Evolutionary conservation across 1,140 invertebrate species (phyloP).

Genomic region (Platyscapa corneri): DNA sequence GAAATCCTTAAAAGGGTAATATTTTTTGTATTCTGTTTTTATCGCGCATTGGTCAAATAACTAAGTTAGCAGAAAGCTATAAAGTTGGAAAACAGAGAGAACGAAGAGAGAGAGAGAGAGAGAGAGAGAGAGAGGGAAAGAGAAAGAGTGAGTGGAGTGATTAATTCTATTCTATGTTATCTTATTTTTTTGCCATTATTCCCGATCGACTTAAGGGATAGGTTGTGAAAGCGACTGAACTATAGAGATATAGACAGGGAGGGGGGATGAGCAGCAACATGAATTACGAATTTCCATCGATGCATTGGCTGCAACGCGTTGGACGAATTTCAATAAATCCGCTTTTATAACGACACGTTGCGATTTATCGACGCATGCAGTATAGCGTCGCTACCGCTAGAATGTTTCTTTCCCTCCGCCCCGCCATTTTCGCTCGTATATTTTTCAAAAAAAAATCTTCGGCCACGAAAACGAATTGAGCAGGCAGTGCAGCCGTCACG

Average conservation of each 20-base stretch:
- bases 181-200: background rate
- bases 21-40: no score
- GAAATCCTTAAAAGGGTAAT: no score
- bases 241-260: background rate
- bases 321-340: constrained; percentile 51
- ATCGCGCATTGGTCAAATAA: no score
- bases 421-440: background rate
- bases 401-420: constrained; percentile 26
- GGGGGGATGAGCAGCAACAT: constrained; percentile 22
- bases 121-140: no score
- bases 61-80: no score
- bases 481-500: background rate
- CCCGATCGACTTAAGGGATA: background rate
- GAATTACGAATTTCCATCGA: constrained; percentile 47
- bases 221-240: background rate
- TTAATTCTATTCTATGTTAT: background rate
- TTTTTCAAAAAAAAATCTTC: constrained; percentile 32
- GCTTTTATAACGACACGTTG: constrained; percentile 50
- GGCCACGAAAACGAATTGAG: constrained; percentile 6
- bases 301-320: background rate
- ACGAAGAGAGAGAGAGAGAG: no score
- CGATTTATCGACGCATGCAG: constrained; percentile 45
- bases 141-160: background rate
- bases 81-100: no score
- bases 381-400: background rate